Evolutionary conservation across 2,113 vertebrate species (phyloP).

Genomic region (Thryonomys swinderianus): DNA sequence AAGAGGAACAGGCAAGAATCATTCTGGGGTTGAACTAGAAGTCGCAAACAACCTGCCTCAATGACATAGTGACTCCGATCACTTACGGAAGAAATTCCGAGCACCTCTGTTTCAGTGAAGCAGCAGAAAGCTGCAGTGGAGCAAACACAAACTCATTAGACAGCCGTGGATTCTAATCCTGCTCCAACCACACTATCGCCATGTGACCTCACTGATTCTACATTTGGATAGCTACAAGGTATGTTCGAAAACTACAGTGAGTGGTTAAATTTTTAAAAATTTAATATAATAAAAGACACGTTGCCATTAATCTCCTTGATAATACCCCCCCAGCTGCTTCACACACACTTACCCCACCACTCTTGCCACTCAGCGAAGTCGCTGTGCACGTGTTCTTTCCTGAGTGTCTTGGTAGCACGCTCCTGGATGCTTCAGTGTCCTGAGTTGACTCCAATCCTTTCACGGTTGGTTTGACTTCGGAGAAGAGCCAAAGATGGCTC

Average conservation of each 20-base stretch:
- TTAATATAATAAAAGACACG: not conserved
- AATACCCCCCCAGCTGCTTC: not conserved
- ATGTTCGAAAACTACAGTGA: not conserved
- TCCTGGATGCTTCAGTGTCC: not conserved
- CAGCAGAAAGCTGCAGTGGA: not conserved
- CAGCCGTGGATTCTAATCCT: not conserved
- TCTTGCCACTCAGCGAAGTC: not conserved
- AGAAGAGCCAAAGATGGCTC: not conserved
- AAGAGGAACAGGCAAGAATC: not conserved
- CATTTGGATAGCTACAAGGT: not conserved
- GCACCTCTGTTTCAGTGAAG: not conserved
- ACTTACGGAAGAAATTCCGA: constrained; percentile 34
- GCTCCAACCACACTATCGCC: not conserved
- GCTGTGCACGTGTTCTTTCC: not conserved
- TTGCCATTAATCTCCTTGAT: not conserved
- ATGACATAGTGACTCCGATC: not conserved
- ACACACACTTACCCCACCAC: not conserved
- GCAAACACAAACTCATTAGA: not conserved
- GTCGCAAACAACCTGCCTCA: not conserved
- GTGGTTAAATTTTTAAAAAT: not conserved
- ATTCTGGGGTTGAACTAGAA: not conserved
- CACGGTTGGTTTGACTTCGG: not conserved
- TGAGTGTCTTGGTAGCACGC: not conserved
- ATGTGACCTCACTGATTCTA: not conserved
- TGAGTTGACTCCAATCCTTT: not conserved